A percentile compares a stretch with the other conserved stretches of the same genome.
Conservation (phyloP, 2,888 invertebrate genomes). For the Temnothorax ravouxi region DNA sequence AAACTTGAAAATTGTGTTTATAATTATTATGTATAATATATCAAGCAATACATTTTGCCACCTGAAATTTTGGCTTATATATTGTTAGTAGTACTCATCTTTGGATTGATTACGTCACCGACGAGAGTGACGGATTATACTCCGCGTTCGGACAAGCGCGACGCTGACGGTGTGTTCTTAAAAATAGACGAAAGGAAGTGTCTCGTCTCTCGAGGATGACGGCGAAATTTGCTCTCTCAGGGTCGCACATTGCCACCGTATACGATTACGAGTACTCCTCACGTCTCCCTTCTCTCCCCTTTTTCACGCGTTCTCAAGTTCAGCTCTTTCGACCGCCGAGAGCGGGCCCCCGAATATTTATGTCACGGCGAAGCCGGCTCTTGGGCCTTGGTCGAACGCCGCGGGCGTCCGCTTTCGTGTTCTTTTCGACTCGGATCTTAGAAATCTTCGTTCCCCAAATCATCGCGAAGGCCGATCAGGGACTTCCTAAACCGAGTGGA, state of each 20-base stretch:
- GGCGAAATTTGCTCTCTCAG: constrained; percentile 63
- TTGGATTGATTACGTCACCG: constrained; percentile 49
- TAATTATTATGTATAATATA: background rate
- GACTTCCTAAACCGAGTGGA: constrained; percentile 62
- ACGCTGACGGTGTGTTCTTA: constrained; percentile 53
- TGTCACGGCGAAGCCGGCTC: constrained; percentile 82
- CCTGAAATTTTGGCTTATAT: constrained; percentile 25
- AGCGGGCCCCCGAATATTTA: constrained; percentile 78
- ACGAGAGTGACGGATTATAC: constrained; percentile 43
- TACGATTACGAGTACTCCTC: constrained; percentile 57
- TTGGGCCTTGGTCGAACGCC: constrained; percentile 81
- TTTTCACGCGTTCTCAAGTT: constrained; percentile 57
- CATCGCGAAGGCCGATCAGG: constrained; percentile 58
- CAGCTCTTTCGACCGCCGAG: constrained; percentile 55
- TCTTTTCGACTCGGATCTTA: constrained; percentile 67
- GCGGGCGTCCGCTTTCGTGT: constrained; percentile 67
- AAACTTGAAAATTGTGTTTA: background rate
- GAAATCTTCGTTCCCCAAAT: constrained; percentile 67
- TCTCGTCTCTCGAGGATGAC: constrained; percentile 62
- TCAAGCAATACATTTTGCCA: background rate
- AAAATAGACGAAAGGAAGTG: constrained; percentile 69
- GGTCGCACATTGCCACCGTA: constrained; percentile 63
- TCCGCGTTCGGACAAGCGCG: constrained; percentile 27
- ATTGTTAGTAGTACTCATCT: constrained; percentile 22
- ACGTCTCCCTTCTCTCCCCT: constrained; percentile 3